Conservation (phyloP, 2,797 vertebrate species). For the Myioborus miniatus region DNA sequence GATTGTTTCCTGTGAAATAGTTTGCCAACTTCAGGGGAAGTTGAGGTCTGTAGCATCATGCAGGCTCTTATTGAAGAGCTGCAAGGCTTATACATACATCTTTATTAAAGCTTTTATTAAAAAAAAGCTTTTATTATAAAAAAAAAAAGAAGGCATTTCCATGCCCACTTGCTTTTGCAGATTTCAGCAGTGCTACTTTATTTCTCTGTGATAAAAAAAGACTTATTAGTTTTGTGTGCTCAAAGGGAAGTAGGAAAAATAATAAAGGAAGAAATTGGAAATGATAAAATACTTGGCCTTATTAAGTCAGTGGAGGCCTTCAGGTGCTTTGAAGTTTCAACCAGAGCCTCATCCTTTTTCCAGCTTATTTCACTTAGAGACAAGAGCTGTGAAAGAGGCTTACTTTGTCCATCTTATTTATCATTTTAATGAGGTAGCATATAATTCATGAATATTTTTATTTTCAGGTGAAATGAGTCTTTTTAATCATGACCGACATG, state of each 20-base stretch:
- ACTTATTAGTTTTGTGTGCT: constrained; percentile 16
- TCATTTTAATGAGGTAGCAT: neutral
- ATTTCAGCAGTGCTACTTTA: neutral
- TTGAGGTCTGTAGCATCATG: neutral
- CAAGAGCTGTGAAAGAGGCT: neutral
- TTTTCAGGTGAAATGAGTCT: neutral
- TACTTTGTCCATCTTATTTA: neutral
- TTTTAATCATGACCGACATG: neutral
- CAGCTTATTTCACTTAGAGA: neutral
- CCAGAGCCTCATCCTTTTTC: neutral
- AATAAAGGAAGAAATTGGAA: neutral
- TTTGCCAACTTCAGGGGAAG: neutral
- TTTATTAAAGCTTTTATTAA: constrained; percentile 34
- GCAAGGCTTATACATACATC: neutral
- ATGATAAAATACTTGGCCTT: neutral
- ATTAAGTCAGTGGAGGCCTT: neutral
- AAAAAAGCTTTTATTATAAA: neutral
- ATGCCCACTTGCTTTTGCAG: neutral
- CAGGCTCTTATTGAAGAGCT: constrained; percentile 1
- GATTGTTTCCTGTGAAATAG: neutral
- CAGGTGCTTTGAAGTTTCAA: neutral
- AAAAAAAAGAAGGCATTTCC: neutral
- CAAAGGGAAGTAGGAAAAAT: neutral
- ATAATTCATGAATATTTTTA: neutral
- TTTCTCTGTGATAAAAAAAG: neutral